Evolutionary conservation across 2,113 vertebrate species (phyloP), one percentile per base, ranked within the genome.

Genomic region (Equus quagga): DNA sequence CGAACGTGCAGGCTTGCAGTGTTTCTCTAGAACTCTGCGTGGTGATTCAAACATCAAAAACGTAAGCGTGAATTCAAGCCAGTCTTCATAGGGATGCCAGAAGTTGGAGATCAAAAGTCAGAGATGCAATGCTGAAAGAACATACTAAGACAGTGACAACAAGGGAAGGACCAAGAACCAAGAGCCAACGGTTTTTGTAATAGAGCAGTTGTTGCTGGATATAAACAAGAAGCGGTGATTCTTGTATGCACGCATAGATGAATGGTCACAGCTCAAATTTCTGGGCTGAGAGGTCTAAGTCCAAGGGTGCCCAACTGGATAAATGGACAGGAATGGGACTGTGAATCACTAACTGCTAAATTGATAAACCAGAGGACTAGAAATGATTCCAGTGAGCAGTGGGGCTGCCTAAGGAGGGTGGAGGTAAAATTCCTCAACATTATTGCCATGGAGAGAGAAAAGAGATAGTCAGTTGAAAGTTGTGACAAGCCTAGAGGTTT

Each of bases 281-380:
- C 54, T 3, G 6, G 62, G 33, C 1, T 49, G 14, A 44, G 62
- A 78, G 56, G 41, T 3, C 0, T 12, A 15, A 12, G 5, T 6
- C 3, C n/a, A 14, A 12, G 2, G n/a, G 23, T 46, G 18, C 51
- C 36, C 24, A 21, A 7, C 49, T 56, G 46, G 28, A 69, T n/a
- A 21, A 46, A 51, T 44, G 23, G 15, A 69, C 41, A 54, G 9
- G 58, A 73, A 76, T 54, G 58, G 75, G 0, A 18, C 17, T 21
- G 3, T 41, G 13, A 60, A 28, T 14, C 41, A 31, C 31, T 15
- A 28, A 3, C 19, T n/a, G 24, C 36, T 18, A 15, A 23, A 2
- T 0, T 41, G 33, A 62, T 49, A 89, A 60, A 82, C 31, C 18
- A 12, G 18, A 73, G 6, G 4, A 14, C 0, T 89, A 9, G 23